Evolutionary conservation across 1,140 invertebrate species (phyloP).

Genomic region (Nebria ingens): DNA sequence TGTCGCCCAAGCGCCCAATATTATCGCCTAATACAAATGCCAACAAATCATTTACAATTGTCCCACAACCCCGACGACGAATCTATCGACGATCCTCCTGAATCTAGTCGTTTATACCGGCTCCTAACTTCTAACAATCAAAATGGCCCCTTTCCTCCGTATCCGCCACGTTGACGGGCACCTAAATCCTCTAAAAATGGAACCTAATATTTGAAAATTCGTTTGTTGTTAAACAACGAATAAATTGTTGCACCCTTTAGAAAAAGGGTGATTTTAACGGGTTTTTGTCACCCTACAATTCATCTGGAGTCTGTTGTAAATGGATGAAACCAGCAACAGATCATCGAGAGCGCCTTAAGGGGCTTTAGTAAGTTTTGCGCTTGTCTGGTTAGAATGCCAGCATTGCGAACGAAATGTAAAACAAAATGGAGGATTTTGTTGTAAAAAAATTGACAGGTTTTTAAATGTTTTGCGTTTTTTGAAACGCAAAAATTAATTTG

Average conservation of each 20-base stretch:
- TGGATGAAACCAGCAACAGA: neutral
- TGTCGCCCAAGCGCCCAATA: neutral
- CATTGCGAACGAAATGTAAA: too few species aligned
- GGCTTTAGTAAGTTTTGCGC: too few species aligned
- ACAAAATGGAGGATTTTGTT: too few species aligned
- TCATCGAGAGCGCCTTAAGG: too few species aligned
- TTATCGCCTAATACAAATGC: neutral
- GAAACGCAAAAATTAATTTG: too few species aligned
- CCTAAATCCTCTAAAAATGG: neutral
- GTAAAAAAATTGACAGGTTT: too few species aligned
- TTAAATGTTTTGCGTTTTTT: too few species aligned
- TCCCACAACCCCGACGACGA: neutral
- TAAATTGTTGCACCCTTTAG: neutral
- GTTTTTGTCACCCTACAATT: too few species aligned
- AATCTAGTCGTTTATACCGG: neutral
- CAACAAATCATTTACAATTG: neutral
- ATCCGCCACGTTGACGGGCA: neutral
- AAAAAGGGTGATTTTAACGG: neutral
- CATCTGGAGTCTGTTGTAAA: too few species aligned
- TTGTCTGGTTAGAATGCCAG: too few species aligned
- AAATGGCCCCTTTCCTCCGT: neutral
- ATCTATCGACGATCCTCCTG: neutral
- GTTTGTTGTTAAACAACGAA: neutral
- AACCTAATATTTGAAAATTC: neutral
- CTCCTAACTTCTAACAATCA: neutral